phyloP scores from a whole-genome alignment of 2,888 invertebrate species.

The Aphodius granarius region DNA sequence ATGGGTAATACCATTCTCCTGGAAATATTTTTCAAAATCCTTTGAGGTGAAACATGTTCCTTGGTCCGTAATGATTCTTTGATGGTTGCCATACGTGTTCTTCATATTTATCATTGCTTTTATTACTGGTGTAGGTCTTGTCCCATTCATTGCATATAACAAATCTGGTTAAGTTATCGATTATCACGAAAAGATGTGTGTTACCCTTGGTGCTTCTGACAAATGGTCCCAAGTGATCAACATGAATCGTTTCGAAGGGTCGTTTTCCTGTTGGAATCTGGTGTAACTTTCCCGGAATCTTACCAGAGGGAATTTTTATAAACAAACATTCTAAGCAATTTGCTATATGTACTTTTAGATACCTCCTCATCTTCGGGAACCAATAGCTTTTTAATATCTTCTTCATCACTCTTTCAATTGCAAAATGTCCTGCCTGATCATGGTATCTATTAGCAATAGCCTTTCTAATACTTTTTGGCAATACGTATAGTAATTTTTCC shows the following conservation, averaged over 20 bases:
- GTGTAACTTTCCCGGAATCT: conserved; percentile 24
- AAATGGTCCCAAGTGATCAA: conserved; percentile 24
- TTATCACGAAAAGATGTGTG: conserved; percentile 17
- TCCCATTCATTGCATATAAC: conserved; percentile 17
- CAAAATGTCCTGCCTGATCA: conserved; percentile 10
- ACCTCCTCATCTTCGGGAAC: conserved; percentile 9
- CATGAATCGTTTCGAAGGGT: conserved; percentile 21
- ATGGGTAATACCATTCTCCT: background rate
- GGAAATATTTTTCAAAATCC: background rate
- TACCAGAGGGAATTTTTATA: conserved; percentile 6
- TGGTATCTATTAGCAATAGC: conserved; percentile 12
- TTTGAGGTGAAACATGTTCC: conserved; percentile 3
- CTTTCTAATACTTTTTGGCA: conserved; percentile 15
- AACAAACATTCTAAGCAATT: conserved; percentile 5
- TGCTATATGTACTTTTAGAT: conserved; percentile 6
- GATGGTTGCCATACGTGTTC: background rate
- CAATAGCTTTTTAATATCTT: conserved; percentile 3
- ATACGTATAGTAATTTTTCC: conserved; percentile 13
- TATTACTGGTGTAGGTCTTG: background rate
- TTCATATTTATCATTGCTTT: conserved; percentile 7
- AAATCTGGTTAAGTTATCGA: conserved; percentile 24
- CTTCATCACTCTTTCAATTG: conserved; percentile 1
- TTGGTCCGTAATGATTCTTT: background rate
- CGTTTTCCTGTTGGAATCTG: conserved; percentile 17
- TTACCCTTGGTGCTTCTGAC: conserved; percentile 18